Conservation (phyloP, 2,113 vertebrate genomes). For the Rhea pennata region DNA sequence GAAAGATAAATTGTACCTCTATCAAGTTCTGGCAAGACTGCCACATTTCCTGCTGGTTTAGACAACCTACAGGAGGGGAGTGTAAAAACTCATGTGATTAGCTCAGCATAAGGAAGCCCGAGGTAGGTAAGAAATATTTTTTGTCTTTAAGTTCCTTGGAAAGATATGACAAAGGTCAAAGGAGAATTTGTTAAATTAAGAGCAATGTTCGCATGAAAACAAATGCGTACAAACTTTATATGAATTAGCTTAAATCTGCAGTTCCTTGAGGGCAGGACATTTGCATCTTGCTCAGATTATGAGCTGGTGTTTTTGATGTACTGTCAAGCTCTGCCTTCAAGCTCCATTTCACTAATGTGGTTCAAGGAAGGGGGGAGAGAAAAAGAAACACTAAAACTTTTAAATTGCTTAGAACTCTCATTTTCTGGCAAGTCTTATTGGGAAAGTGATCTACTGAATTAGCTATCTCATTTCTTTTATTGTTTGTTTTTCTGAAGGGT, state of each 20-base stretch:
- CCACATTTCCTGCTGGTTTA: not conserved
- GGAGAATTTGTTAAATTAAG: not conserved
- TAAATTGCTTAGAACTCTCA: not conserved
- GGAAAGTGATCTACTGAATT: not conserved
- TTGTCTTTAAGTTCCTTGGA: not conserved
- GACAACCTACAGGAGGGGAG: not conserved
- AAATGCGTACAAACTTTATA: not conserved
- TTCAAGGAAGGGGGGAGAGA: not conserved
- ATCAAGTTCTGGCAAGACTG: not conserved
- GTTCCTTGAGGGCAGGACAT: not conserved
- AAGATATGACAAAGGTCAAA: not conserved
- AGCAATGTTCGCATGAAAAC: not conserved
- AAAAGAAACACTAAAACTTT: not conserved
- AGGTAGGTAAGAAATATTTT: not conserved
- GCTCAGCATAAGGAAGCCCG: not conserved
- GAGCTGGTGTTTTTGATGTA: not conserved
- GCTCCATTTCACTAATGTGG: not conserved
- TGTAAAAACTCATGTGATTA: not conserved
- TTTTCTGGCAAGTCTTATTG: not conserved
- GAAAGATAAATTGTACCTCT: not conserved
- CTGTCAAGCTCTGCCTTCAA: not conserved
- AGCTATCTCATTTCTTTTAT: not conserved
- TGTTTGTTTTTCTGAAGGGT: not conserved
- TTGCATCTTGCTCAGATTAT: not conserved
- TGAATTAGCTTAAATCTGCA: not conserved